Evolutionary conservation across 2,888 invertebrate genomes (phyloP).

Genomic region (Drosophila peninsularis): DNA sequence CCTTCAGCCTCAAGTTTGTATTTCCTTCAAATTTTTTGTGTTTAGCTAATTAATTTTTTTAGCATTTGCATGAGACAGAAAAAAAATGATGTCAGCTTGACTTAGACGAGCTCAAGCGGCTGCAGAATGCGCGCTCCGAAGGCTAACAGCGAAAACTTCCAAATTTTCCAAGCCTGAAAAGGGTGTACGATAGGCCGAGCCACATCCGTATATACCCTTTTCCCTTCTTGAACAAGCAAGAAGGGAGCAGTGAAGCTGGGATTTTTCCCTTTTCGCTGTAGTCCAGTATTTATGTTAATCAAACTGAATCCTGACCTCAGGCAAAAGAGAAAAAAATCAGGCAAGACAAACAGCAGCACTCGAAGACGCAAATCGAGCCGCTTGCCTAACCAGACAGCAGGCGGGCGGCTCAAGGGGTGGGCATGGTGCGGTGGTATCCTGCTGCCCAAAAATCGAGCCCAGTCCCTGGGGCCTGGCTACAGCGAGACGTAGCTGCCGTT

Average conservation of each 20-base stretch:
- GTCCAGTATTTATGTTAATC: slow-evolving; percentile 73
- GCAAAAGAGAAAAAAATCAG: slow-evolving; percentile 53
- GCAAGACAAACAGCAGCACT: slow-evolving; percentile 68
- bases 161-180: neutral
- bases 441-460: slow-evolving; percentile 15
- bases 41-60: slow-evolving; percentile 51
- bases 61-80: slow-evolving; percentile 1
- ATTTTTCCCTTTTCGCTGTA: slow-evolving; percentile 33
- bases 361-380: slow-evolving; percentile 53
- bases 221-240: neutral
- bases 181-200: neutral
- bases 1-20: slow-evolving; percentile 3
- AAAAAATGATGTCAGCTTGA: neutral
- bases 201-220: neutral
- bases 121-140: neutral
- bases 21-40: slow-evolving; percentile 13
- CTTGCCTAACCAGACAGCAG: slow-evolving; percentile 15
- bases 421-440: neutral
- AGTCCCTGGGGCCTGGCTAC: slow-evolving; percentile 12
- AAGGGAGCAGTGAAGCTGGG: slow-evolving; percentile 6
- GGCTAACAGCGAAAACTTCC: neutral
- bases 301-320: slow-evolving; percentile 79
- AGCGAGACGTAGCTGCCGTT: slow-evolving; percentile 52
- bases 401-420: neutral
- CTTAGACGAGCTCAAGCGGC: neutral